Evolutionary conservation across 2,113 vertebrate genomes (phyloP).

Genomic region (Montifringilla adamsi): DNA sequence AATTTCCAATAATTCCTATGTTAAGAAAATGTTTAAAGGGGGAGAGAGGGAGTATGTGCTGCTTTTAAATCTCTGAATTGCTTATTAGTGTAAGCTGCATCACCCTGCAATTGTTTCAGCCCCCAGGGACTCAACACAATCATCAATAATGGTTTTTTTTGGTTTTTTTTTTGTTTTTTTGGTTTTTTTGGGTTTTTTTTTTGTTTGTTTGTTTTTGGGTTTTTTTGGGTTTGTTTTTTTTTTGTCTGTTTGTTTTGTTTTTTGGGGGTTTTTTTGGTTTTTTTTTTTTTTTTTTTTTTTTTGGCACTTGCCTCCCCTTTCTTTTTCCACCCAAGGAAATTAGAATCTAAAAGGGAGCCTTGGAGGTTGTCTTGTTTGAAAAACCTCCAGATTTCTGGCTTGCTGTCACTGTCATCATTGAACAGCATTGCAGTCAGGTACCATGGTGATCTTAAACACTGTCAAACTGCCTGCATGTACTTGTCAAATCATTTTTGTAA

Average conservation of each 20-base stretch:
- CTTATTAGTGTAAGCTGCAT: background rate
- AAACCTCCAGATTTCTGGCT: conserved; percentile 24
- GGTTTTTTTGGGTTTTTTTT: background rate
- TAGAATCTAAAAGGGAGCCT: background rate
- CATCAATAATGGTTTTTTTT: background rate
- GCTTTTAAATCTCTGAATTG: background rate
- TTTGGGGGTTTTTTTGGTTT: too few species aligned
- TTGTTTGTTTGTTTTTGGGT: too few species aligned
- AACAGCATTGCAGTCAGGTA: conserved; percentile 1
- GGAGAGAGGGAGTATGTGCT: background rate
- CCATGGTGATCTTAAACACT: conserved; percentile 45
- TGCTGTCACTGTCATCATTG: background rate
- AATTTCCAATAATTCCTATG: background rate
- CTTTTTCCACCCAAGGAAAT: background rate
- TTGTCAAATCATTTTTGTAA: conserved; percentile 21
- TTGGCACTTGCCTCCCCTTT: background rate
- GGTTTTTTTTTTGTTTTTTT: background rate
- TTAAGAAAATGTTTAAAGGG: background rate
- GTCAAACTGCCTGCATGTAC: background rate
- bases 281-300: background rate
- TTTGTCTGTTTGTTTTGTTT: too few species aligned
- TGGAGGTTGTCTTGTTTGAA: background rate
- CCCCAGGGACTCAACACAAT: background rate
- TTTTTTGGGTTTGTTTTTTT: background rate
- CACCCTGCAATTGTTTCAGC: background rate